Percentiles rank a stretch among this genome's conserved stretches.
Conservation (phyloP, 2,797 vertebrate genomes). For the Diglossa cyanea region DNA sequence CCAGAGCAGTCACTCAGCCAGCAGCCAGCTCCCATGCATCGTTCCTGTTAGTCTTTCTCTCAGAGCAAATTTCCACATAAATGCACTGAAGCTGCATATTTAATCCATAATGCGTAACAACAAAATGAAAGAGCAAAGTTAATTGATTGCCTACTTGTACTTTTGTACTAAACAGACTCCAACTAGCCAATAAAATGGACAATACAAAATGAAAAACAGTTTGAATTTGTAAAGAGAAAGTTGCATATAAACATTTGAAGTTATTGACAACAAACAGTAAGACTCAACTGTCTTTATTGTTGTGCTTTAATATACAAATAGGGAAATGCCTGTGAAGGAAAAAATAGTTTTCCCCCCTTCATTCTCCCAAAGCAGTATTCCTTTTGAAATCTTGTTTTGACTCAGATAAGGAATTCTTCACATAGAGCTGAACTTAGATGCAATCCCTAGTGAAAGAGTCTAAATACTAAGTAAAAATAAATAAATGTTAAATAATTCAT, state of each 20-base stretch:
- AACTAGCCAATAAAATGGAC: background rate
- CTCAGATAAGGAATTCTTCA: background rate
- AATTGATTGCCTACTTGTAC: background rate
- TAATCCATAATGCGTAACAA: background rate
- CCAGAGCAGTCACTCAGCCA: background rate
- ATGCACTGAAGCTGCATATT: background rate
- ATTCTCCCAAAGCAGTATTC: background rate
- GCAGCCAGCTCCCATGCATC: background rate
- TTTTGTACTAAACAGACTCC: background rate
- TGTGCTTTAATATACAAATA: background rate
- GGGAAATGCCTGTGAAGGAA: background rate
- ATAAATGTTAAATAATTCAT: background rate
- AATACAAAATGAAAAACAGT: background rate
- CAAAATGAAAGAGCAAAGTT: background rate
- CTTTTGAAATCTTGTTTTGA: slow-evolving; percentile 33
- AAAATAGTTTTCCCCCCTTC: background rate
- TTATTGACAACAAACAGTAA: background rate
- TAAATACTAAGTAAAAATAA: background rate
- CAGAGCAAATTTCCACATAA: background rate
- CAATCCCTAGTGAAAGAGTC: background rate
- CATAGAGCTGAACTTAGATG: background rate
- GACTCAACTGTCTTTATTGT: background rate
- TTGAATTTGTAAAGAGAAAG: background rate
- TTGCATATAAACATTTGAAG: background rate
- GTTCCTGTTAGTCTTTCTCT: background rate